These are phyloP conservation scores for Tachystola acroxantha DNA, from an alignment of 2,888 invertebrate genomes.

Conservation along the genomic window DNA sequence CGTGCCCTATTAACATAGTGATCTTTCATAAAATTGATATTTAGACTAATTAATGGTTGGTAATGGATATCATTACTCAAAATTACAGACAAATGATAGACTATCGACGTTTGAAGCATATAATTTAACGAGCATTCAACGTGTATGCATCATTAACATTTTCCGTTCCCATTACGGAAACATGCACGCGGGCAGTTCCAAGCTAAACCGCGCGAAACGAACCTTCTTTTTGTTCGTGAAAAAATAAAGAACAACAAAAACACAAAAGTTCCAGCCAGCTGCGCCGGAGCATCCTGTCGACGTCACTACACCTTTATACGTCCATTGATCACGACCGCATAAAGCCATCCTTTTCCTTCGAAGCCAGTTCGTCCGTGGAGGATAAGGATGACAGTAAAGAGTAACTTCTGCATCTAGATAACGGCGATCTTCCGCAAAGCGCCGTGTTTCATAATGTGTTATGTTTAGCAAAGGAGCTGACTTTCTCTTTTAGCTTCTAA, in stretches of 20 bases:
- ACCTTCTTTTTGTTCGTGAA: slow-evolving; percentile 53
- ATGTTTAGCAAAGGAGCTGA: slow-evolving; percentile 42
- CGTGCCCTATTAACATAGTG: background rate
- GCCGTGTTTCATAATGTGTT: slow-evolving; percentile 51
- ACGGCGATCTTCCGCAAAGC: slow-evolving; percentile 65
- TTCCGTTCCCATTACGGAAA: slow-evolving; percentile 68
- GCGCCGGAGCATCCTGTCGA: slow-evolving; percentile 73
- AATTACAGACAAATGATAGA: slow-evolving; percentile 4
- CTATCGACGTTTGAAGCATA: background rate
- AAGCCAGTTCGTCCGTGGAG: slow-evolving; percentile 15
- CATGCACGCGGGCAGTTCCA: slow-evolving; percentile 47
- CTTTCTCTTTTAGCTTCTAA: too few species aligned
- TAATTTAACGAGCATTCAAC: slow-evolving; percentile 28
- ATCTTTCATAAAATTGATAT: slow-evolving; percentile 21
- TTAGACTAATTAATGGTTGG: slow-evolving; percentile 40
- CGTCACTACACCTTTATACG: slow-evolving; percentile 64
- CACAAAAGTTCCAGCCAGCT: slow-evolving; percentile 71
- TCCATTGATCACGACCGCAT: slow-evolving; percentile 54
- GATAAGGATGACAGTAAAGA: slow-evolving; percentile 45
- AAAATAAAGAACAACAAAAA: slow-evolving; percentile 48
- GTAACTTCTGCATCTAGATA: slow-evolving; percentile 40
- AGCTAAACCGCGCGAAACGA: slow-evolving; percentile 68
- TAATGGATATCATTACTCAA: slow-evolving; percentile 1
- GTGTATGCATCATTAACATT: slow-evolving; percentile 65
- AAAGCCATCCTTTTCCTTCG: slow-evolving; percentile 43